Conservation (phyloP, 2,888 invertebrate genomes). For the Eupithecia inturbata region DNA sequence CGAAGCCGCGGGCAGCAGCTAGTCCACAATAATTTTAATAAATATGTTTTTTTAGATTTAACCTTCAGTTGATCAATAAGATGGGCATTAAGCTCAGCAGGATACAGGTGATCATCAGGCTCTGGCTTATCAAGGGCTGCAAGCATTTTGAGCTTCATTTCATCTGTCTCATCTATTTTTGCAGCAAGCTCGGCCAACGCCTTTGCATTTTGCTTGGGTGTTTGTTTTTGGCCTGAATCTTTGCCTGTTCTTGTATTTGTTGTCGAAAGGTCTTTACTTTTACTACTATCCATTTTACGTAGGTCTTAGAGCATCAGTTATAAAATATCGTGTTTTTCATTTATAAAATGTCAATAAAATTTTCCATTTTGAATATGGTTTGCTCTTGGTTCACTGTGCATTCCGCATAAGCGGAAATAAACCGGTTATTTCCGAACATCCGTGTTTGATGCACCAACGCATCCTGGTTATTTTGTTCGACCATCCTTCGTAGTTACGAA, state of each 20-base stretch:
- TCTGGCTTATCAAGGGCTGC: slow-evolving; percentile 68
- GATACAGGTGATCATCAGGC: slow-evolving; percentile 80
- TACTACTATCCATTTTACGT: not conserved
- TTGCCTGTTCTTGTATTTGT: not conserved
- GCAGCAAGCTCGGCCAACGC: slow-evolving; percentile 60
- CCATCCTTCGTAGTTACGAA: too few relatives aligned
- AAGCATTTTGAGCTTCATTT: slow-evolving; percentile 79
- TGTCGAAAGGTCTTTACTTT: not conserved
- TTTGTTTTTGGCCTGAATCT: not conserved
- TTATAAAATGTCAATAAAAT: slow-evolving; percentile 1
- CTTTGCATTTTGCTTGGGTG: slow-evolving; percentile 55
- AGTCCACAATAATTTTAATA: too few relatives aligned
- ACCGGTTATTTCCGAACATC: not conserved
- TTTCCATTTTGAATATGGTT: not conserved
- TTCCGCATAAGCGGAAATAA: too few relatives aligned
- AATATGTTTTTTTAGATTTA: slow-evolving; percentile 5
- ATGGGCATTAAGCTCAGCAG: slow-evolving; percentile 85
- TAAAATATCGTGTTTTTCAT: not conserved
- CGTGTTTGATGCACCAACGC: not conserved
- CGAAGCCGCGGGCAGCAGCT: too few relatives aligned
- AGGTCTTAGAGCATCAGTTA: not conserved
- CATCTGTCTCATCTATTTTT: slow-evolving; percentile 80
- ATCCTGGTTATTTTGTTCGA: too few relatives aligned
- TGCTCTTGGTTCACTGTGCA: not conserved
- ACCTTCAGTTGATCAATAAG: slow-evolving; percentile 85